Base-by-base conservation (phyloP, 2,113 vertebrate genomes). In the Protobothrops mucrosquamatus region DNA sequence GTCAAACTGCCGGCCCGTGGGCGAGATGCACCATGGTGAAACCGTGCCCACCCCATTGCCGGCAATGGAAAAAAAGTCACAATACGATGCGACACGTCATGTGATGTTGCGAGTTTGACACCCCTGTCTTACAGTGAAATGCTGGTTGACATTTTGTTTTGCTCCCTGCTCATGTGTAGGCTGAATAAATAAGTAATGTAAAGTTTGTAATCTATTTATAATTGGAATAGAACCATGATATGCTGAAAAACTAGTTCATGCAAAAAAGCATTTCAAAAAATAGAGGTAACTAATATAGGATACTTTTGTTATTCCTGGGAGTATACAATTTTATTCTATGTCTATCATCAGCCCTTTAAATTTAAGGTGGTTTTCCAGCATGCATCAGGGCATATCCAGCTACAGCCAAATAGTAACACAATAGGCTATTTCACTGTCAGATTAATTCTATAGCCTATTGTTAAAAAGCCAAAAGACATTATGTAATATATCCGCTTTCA, bases 341-440 rank as follows among this genome's bases (percentile, higher is more conserved):
- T 6, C 2, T 91, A 2, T 23, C 90, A 88, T 15, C 11, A 1
- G 59, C 55, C 34, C 0, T 0, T 89, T 92, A 93, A 0, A 88
- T 69, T 85, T 85, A 91, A 88, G 4, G 0, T 93, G 2, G 26
- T 34, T 85, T 88, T 81, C 14, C 24, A 86, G 18, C 46, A 7
- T 74, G 48, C 46, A 54, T 87, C 55, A 93, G 23, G 90, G 29
- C 4, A 93, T 92, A 56, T 34, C 0, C 69, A 92, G 1, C 2
- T 92, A 94, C 88, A 2, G 15, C 39, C 2, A 89, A 1, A 3
- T 85, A 6, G 48, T 48, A 48, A 34, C 26, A 48, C 12, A 69
- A 64, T 90, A 34, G 8, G 29, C 26, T 51, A n/a, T 94, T 94
- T 94, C 87, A 92, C 86, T 69, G 88, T 11, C 0, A 14, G 91